Percentiles rank a stretch among this genome's conserved stretches.
These are phyloP conservation scores for Pheosia tremula DNA, from an alignment of 2,888 invertebrate genomes.

Conservation along the genomic window DNA sequence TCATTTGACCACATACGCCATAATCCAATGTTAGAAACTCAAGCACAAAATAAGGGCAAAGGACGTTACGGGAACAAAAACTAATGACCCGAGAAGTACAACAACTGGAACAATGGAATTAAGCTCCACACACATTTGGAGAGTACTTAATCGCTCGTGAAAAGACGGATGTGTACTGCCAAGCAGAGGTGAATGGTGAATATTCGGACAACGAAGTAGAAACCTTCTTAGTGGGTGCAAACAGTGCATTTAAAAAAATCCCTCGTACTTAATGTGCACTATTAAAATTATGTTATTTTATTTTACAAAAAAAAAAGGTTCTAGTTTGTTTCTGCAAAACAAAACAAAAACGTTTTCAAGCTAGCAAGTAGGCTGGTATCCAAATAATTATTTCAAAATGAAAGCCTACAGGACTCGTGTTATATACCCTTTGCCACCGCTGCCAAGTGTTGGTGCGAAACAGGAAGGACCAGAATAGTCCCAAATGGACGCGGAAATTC, in stretches of 20 bases:
- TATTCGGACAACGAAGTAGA: too few species aligned
- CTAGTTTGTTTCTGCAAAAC: too few species aligned
- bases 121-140: conserved; percentile 12
- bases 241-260: too few species aligned
- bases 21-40: conserved; percentile 6
- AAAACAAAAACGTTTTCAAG: too few species aligned
- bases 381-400: too few species aligned
- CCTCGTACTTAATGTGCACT: too few species aligned
- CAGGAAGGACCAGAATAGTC: background rate
- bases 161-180: conserved; percentile 18
- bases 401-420: too few species aligned
- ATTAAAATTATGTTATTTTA: too few species aligned
- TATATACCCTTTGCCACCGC: too few species aligned
- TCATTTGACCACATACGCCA: conserved; percentile 5
- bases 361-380: too few species aligned
- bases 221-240: too few species aligned
- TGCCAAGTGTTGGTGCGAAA: background rate
- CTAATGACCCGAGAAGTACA: conserved; percentile 12
- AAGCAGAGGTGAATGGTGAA: background rate
- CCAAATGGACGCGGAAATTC: background rate
- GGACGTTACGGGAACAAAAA: conserved; percentile 8
- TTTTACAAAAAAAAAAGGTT: too few species aligned
- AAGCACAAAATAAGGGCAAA: background rate
- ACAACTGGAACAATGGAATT: conserved; percentile 16
- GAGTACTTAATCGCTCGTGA: conserved; percentile 28